These are phyloP conservation scores for Hydrotaea cyrtoneurina DNA, from an alignment of 2,888 invertebrate species.

Conservation along the genomic window DNA sequence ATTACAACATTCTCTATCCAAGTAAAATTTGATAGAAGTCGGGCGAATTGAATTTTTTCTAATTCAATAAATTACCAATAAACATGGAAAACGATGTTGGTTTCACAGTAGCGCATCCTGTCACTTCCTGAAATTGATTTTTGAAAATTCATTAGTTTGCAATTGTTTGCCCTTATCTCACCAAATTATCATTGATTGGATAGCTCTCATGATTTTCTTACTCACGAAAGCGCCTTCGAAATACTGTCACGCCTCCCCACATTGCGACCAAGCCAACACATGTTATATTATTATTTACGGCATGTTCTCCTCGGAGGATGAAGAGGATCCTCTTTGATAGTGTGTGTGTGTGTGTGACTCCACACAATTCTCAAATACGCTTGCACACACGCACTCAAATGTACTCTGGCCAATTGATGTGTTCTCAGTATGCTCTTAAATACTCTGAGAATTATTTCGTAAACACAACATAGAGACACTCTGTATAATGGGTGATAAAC, in stretches of 20 bases:
- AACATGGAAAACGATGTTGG: too few relatives aligned
- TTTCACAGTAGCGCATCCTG: too few relatives aligned
- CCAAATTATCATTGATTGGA: too few relatives aligned
- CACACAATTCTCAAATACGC: not conserved
- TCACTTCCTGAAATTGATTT: too few relatives aligned
- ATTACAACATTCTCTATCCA: too few relatives aligned
- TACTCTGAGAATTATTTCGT: constrained; percentile 44
- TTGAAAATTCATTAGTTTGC: too few relatives aligned
- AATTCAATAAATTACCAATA: too few relatives aligned
- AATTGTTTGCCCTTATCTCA: too few relatives aligned
- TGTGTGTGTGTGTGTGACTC: not conserved
- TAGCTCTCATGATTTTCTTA: too few relatives aligned
- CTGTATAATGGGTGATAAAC: constrained; percentile 15
- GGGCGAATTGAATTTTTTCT: too few relatives aligned
- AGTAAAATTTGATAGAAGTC: too few relatives aligned
- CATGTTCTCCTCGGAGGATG: not conserved
- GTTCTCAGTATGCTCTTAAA: constrained; percentile 52
- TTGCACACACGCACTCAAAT: not conserved
- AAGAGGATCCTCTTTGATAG: constrained; percentile 22
- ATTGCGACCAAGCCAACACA: constrained; percentile 27
- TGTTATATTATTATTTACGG: constrained; percentile 12
- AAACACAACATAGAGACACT: constrained; percentile 13
- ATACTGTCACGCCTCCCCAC: not conserved
- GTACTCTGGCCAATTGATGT: not conserved
- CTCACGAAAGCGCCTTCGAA: not conserved